These are phyloP conservation scores for Melieria omissa DNA, from an alignment of 2,888 invertebrate species.

Conservation along the genomic window DNA sequence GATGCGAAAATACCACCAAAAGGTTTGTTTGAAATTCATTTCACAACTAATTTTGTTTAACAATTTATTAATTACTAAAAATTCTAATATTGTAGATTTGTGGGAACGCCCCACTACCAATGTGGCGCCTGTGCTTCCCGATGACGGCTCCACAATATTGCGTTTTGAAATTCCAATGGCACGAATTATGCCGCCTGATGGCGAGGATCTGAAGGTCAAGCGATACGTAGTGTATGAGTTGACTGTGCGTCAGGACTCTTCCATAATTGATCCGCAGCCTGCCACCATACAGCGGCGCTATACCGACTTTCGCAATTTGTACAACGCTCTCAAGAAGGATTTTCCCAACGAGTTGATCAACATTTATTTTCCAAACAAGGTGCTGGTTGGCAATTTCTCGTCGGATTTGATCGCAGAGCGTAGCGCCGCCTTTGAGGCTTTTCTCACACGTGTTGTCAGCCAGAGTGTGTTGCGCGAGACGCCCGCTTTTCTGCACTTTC, in stretches of 20 bases:
- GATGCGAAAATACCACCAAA: constrained; percentile 50
- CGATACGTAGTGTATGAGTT: constrained; percentile 78
- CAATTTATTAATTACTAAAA: neutral
- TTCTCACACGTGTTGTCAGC: constrained; percentile 71
- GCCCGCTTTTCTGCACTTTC: constrained; percentile 71
- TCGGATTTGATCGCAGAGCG: constrained; percentile 74
- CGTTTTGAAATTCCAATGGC: constrained; percentile 76
- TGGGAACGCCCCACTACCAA: constrained; percentile 59
- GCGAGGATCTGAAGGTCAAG: constrained; percentile 69
- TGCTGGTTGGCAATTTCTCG: constrained; percentile 78
- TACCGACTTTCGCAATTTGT: constrained; percentile 77
- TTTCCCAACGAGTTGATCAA: constrained; percentile 69
- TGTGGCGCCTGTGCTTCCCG: constrained; percentile 49
- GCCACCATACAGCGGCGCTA: constrained; percentile 77
- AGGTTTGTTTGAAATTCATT: constrained; percentile 45
- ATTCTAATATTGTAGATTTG: constrained; percentile 49
- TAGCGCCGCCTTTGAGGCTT: constrained; percentile 74
- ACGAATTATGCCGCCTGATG: constrained; percentile 73
- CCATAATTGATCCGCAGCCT: constrained; percentile 71
- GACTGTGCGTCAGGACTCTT: constrained; percentile 72
- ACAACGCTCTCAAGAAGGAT: constrained; percentile 72
- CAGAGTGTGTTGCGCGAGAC: constrained; percentile 72
- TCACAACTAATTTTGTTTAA: neutral
- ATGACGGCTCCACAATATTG: constrained; percentile 56
- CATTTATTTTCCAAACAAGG: constrained; percentile 76